These are phyloP conservation scores for Catalaphyllia jardinei DNA, from an alignment of 64 coral and sea anemone genomes.

Conservation along the genomic window DNA sequence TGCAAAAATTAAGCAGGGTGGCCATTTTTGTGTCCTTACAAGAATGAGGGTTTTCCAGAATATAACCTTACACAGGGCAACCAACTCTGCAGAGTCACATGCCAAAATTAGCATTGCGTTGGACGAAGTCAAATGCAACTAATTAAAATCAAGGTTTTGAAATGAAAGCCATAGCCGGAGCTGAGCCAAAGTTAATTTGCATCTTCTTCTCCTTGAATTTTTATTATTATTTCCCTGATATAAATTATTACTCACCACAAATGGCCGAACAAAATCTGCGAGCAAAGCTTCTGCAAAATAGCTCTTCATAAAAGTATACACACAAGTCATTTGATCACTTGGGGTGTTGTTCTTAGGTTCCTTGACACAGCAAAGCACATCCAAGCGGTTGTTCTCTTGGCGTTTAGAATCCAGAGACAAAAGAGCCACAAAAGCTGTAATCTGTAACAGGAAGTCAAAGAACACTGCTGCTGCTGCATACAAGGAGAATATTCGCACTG, in stretches of 20 bases:
- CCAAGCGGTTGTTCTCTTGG: slow-evolving; percentile 77
- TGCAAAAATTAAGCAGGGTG: too few relatives aligned
- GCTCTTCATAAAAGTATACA: slow-evolving; percentile 83
- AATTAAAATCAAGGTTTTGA: too few relatives aligned
- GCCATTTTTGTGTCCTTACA: too few relatives aligned
- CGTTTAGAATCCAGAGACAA: slow-evolving; percentile 87
- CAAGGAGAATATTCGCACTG: slow-evolving; percentile 89
- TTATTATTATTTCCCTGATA: too few relatives aligned
- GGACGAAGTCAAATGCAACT: too few relatives aligned
- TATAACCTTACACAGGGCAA: too few relatives aligned
- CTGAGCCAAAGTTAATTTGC: too few relatives aligned
- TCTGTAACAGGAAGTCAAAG: slow-evolving; percentile 87
- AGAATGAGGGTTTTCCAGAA: too few relatives aligned
- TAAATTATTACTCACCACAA: slow-evolving; percentile 46
- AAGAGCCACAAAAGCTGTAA: slow-evolving; percentile 92
- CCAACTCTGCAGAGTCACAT: too few relatives aligned
- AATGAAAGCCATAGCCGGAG: too few relatives aligned
- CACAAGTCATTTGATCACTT: slow-evolving; percentile 31
- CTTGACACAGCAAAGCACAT: slow-evolving; percentile 82
- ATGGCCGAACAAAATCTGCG: slow-evolving; percentile 61
- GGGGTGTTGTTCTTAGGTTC: slow-evolving; percentile 35
- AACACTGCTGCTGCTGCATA: slow-evolving; percentile 91
- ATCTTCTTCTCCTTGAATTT: too few relatives aligned
- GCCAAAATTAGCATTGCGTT: too few relatives aligned
- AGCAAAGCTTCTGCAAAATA: slow-evolving; percentile 73